Percentiles rank a stretch among this genome's conserved stretches.
These are phyloP conservation scores for Psilanteris sp. DNA, from an alignment of 1,140 invertebrate genomes.

Conservation along the genomic window DNA sequence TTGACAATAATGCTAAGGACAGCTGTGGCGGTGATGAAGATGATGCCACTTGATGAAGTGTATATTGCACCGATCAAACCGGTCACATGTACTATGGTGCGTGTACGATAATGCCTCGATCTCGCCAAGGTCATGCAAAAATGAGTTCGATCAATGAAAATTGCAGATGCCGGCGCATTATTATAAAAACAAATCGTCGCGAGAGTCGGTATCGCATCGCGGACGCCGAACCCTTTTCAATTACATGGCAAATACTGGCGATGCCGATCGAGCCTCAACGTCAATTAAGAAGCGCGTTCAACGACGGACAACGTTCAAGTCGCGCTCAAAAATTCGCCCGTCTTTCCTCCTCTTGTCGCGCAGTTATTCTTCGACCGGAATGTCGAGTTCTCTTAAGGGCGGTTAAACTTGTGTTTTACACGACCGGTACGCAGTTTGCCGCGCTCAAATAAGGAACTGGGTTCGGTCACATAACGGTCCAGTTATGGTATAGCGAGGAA, in stretches of 20 bases:
- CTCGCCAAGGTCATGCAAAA: constrained; percentile 28
- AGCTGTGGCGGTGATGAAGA: constrained; percentile 27
- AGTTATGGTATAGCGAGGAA: constrained; percentile 75
- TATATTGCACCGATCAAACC: constrained; percentile 34
- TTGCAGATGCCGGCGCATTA: constrained; percentile 27
- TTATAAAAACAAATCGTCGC: too few relatives aligned
- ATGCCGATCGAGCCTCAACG: not conserved
- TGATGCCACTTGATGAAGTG: constrained; percentile 8
- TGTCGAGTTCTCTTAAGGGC: constrained; percentile 31
- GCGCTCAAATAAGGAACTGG: constrained; percentile 64
- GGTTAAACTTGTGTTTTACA: constrained; percentile 28
- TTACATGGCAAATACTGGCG: constrained; percentile 5
- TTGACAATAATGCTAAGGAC: constrained; percentile 56
- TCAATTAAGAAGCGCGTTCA: constrained; percentile 27
- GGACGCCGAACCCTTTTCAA: constrained; percentile 28
- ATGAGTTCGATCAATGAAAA: constrained; percentile 43
- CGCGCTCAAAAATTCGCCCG: not conserved
- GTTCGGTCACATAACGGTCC: constrained; percentile 78
- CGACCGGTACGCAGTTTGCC: constrained; percentile 36
- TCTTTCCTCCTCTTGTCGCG: constrained; percentile 10
- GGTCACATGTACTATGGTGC: constrained; percentile 36
- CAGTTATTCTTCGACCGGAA: constrained; percentile 8
- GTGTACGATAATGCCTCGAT: constrained; percentile 16
- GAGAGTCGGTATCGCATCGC: too few relatives aligned
- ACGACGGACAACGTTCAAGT: constrained; percentile 2